A percentile compares a stretch with the other conserved stretches of the same genome.
Conservation (phyloP, 2,888 invertebrate species). For the Amphiduros pacificus region DNA sequence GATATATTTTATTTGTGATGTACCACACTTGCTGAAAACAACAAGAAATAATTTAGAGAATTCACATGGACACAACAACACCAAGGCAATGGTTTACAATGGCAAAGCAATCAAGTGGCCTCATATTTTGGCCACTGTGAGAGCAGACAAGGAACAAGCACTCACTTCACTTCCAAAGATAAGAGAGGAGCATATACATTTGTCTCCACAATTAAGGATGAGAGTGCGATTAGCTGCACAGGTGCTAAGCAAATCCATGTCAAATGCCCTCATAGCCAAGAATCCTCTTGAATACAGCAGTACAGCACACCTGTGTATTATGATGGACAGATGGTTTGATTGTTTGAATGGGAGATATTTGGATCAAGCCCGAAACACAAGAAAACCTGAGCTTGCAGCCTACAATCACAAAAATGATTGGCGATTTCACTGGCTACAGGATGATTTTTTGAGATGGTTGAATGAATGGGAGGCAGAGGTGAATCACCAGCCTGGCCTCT, state of each 20-base stretch:
- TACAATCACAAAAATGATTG: not conserved
- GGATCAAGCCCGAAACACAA: not conserved
- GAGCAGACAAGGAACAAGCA: not conserved
- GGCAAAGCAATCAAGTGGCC: not conserved
- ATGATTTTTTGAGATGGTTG: not conserved
- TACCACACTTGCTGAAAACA: slow-evolving; percentile 7
- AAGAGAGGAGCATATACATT: slow-evolving; percentile 2
- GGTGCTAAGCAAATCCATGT: not conserved
- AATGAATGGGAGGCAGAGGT: slow-evolving; percentile 1
- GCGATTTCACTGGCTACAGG: not conserved
- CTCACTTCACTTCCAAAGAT: not conserved
- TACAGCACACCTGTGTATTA: slow-evolving; percentile 1
- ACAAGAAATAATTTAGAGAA: slow-evolving; percentile 2
- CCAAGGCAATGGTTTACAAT: not conserved
- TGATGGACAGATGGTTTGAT: slow-evolving; percentile 6
- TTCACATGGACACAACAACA: slow-evolving; percentile 6
- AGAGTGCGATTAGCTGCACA: slow-evolving; percentile 3
- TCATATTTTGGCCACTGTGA: not conserved
- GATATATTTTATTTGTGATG: slow-evolving; percentile 11
- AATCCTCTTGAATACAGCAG: not conserved
- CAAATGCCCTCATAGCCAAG: not conserved
- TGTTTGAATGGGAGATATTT: slow-evolving; percentile 7
- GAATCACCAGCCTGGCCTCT: not conserved
- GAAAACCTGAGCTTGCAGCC: not conserved
- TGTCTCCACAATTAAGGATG: slow-evolving; percentile 5